Base-by-base conservation (phyloP, 2,113 vertebrate genomes). In the Eubucco bourcierii region DNA sequence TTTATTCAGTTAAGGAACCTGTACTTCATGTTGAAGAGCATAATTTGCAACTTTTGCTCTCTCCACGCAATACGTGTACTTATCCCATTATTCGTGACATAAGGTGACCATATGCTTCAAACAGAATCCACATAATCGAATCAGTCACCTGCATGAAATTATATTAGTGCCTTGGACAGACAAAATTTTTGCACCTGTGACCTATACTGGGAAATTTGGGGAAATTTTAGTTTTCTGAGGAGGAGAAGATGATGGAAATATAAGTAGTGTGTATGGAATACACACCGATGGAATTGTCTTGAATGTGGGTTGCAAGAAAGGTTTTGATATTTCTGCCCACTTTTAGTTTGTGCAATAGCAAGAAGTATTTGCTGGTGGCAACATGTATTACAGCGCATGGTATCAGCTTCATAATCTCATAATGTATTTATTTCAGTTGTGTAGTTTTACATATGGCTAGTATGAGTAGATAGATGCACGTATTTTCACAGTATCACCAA, bases 61-160 rank as follows among this genome's bases (percentile, higher is more conserved):
- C 8, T 2, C 2, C 1, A 2, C 6, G 56, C 46, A 52, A 41
- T 2, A 0, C 11, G 3, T 52, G 5, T 65, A n/a, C 83, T 70
- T 53, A 24, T 75, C 12, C n/a, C 9, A 28, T 24, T 0, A 25
- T 46, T 75, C 75, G 16, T 65, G 61, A 28, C 3, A 17, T 74
- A 6, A 13, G 10, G 12, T 75, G 9, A 53, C 34, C 2, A 1
- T 65, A 9, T 37, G 3, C 44, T 80, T 87, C 21, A 77, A 2
- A 9, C 39, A 12, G 20, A 73, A 33, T 55, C 7, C n/a, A 21
- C 1, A 1, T 60, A 58, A 66, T 52, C 53, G 41, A 91, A 37
- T 18, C 7, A 17, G 41, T 24, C 20, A 33, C 5, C 6, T 55
- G 6, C 5, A 5, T 56, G 4, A 58, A 65, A 23, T 55, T 31